Evolutionary conservation across 2,113 vertebrate genomes (phyloP), one percentile per base, ranked within the genome.

Genomic region (Gobio gobio): DNA sequence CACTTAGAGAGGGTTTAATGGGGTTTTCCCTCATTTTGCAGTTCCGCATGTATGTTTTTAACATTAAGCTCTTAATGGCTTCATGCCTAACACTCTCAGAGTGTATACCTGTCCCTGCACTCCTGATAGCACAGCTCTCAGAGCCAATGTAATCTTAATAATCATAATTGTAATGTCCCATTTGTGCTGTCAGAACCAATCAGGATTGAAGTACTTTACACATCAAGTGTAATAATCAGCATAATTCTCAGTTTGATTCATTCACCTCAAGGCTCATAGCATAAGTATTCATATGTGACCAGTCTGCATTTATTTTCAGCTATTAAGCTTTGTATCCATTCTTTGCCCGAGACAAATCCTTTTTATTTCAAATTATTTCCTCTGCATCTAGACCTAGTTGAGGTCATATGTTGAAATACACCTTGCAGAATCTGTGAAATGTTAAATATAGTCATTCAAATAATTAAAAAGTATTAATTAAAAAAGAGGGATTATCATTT

Each of bases 211-310:
- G 82, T 59, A 88, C 76, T 86, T 86, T 83, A 84, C 76, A 86
- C 89, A 88, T 86, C 66, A 45, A 86, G 86, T 82, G 70, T 86
- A 87, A 90, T 92, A 92, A 92, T 92, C 87, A 83, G 58, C 90
- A 76, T 83, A 58, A 88, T 86, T 87, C 79, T 86, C 66, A 81
- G 86, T 90, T 85, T 83, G 78, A 87, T 89, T 80, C 82, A 79
- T 87, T 86, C 73, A 75, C 64, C 63, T 76, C 83, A 75, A 88
- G 87, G 88, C 90, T 86, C 18, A 45, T 89, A 90, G 90, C 89
- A 43, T 86, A 82, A 83, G 87, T 87, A 83, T 92, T 91, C 82
- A 89, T 91, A 90, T 89, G 78, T 85, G 88, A 78, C 83, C 77
- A 66, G 1, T 16, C 83, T 80, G 77, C 89, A 88, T 85, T 83